Conservation (phyloP, 2,888 invertebrate species). For the Clistopyga incitator region DNA sequence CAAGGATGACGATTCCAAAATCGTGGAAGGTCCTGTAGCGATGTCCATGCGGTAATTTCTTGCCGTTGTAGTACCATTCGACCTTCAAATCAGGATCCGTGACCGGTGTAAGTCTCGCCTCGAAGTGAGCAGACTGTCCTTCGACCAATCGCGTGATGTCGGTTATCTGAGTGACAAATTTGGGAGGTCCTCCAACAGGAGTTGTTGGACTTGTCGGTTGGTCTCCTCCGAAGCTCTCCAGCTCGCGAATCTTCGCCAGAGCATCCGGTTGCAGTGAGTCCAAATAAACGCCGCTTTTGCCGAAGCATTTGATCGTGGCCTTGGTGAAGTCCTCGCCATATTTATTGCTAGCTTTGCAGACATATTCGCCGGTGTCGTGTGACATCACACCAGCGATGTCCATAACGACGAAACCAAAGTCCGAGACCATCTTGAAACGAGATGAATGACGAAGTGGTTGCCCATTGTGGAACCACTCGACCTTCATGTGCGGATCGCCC, state of each 20-base stretch:
- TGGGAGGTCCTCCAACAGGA: conserved; percentile 92
- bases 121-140: conserved; percentile 97
- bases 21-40: conserved; percentile 99
- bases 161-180: conserved; percentile 94
- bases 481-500: conserved; percentile 96
- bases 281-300: conserved; percentile 93
- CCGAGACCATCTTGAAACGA: conserved; percentile 96
- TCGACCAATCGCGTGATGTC: conserved; percentile 95
- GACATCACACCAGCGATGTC: conserved; percentile 97
- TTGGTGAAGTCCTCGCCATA: conserved; percentile 95
- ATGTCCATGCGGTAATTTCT: conserved; percentile 96
- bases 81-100: conserved; percentile 97
- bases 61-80: conserved; percentile 98
- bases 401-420: conserved; percentile 97
- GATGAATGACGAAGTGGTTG: conserved; percentile 94
- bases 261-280: conserved; percentile 97
- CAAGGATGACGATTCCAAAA: conserved; percentile 97
- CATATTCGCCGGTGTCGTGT: conserved; percentile 97
- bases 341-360: conserved; percentile 96
- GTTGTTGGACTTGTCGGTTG: conserved; percentile 88
- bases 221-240: conserved; percentile 90
- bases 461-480: conserved; percentile 99
- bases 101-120: conserved; percentile 96
- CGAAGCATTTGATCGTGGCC: conserved; percentile 93
- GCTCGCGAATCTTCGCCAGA: conserved; percentile 93